phyloP scores from a whole-genome alignment of 2,888 invertebrate species.

The Therioaphis trifolii region DNA sequence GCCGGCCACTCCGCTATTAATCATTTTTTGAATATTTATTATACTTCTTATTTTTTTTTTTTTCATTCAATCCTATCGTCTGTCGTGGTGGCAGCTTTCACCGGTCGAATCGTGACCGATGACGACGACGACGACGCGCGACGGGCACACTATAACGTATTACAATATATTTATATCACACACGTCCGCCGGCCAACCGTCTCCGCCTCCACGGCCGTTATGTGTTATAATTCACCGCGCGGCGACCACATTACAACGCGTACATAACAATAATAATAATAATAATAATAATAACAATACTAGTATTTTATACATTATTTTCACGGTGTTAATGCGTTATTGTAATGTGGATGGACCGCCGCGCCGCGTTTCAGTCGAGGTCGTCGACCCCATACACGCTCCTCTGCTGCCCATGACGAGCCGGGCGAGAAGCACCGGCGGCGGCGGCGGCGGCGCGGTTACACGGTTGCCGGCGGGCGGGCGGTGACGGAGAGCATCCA shows the following conservation, averaged over 20 bases:
- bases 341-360: background rate
- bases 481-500: background rate
- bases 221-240: too few relatives aligned
- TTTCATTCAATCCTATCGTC: conserved; percentile 14
- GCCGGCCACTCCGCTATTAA: background rate
- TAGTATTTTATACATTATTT: background rate
- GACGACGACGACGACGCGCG: background rate
- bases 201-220: too few relatives aligned
- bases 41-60: background rate
- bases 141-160: background rate
- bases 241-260: too few relatives aligned
- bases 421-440: background rate
- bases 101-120: conserved; percentile 24
- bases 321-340: background rate
- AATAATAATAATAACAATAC: background rate
- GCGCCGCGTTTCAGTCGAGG: conserved; percentile 22
- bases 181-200: background rate
- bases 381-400: conserved; percentile 27
- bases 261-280: background rate
- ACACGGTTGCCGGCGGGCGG: conserved; percentile 13
- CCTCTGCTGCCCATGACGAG: background rate
- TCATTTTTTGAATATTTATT: background rate
- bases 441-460: background rate
- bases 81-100: background rate
- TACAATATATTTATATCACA: background rate